Evolutionary conservation across 1,140 invertebrate species (phyloP).

Genomic region (Drosophila lacertosa): DNA sequence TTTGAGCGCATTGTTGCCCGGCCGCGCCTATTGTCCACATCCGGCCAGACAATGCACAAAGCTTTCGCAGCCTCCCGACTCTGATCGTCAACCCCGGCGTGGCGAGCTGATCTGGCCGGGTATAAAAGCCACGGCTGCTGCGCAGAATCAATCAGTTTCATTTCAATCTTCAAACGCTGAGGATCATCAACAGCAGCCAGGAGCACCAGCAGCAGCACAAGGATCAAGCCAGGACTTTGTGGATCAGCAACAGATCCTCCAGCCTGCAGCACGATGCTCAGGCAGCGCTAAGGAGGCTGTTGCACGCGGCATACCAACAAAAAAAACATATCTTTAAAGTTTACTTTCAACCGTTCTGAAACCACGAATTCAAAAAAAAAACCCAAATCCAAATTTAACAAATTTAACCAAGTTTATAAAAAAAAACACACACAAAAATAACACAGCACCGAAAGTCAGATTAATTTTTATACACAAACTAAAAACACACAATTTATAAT

Average conservation of each 20-base stretch:
- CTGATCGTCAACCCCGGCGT: slow-evolving; percentile 48
- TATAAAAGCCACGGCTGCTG: slow-evolving; percentile 77
- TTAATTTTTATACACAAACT: slow-evolving; percentile 70
- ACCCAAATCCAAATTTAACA: slow-evolving; percentile 44
- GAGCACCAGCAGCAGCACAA: slow-evolving; percentile 49
- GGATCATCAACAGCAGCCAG: slow-evolving; percentile 75
- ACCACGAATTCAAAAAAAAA: slow-evolving; percentile 18
- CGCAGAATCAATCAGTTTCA: slow-evolving; percentile 84
- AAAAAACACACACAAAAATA: slow-evolving; percentile 37
- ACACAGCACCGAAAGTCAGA: slow-evolving; percentile 77
- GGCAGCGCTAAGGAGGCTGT: slow-evolving; percentile 65
- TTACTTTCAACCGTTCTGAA: slow-evolving; percentile 45
- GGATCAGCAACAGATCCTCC: slow-evolving; percentile 52
- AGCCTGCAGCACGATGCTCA: slow-evolving; percentile 57
- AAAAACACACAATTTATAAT: slow-evolving; percentile 27
- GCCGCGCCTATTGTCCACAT: slow-evolving; percentile 63
- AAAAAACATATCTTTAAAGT: slow-evolving; percentile 31
- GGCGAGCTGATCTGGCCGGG: slow-evolving; percentile 10
- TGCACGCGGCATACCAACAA: slow-evolving; percentile 54
- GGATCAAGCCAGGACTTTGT: slow-evolving; percentile 58
- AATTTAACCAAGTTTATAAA: slow-evolving; percentile 53
- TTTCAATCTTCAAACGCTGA: slow-evolving; percentile 79
- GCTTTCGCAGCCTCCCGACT: slow-evolving; percentile 67
- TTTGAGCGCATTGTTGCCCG: slow-evolving; percentile 49
- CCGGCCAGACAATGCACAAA: slow-evolving; percentile 74